Evolutionary conservation across 2,797 vertebrate species (phyloP).

Genomic region (Thunnus albacares): DNA sequence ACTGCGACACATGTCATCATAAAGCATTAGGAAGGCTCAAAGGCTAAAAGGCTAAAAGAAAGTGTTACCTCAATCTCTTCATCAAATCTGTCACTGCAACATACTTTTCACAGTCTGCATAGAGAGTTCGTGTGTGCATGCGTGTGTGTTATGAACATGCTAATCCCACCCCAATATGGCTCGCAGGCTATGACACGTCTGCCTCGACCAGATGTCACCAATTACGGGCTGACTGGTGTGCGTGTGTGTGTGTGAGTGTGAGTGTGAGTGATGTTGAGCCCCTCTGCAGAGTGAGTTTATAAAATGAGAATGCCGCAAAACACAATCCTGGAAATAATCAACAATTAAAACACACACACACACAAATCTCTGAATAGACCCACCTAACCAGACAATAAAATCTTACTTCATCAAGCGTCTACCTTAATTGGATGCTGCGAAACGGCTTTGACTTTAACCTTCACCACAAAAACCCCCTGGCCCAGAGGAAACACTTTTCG

Average conservation of each 20-base stretch:
- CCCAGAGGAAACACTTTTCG: conserved; percentile 47
- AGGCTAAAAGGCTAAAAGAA: not conserved
- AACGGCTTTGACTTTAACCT: conserved; percentile 39
- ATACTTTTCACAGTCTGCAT: not conserved
- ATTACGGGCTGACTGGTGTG: conserved; percentile 63
- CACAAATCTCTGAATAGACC: conserved; percentile 44
- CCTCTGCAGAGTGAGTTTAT: conserved; percentile 16
- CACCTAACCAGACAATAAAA: conserved; percentile 62
- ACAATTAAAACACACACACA: conserved; percentile 46
- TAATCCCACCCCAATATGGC: conserved; percentile 50
- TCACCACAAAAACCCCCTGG: conserved; percentile 41
- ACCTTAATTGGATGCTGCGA: conserved; percentile 62
- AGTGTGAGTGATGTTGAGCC: conserved; percentile 25
- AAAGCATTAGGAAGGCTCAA: not conserved
- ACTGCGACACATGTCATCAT: not conserved
- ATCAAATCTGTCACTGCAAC: not conserved
- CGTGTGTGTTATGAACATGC: conserved; percentile 34
- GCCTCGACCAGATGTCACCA: conserved; percentile 71
- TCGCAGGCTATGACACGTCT: conserved; percentile 51
- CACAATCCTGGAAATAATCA: conserved; percentile 52
- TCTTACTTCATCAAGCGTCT: conserved; percentile 53
- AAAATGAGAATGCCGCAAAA: conserved; percentile 57
- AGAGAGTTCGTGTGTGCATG: not conserved
- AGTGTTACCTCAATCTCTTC: not conserved
- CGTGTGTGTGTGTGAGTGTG: conserved; percentile 24